A percentile compares a stretch with the other conserved stretches of the same genome.
phyloP scores from a whole-genome alignment of 2,113 vertebrate species.

The Microcebus griseorufus region DNA sequence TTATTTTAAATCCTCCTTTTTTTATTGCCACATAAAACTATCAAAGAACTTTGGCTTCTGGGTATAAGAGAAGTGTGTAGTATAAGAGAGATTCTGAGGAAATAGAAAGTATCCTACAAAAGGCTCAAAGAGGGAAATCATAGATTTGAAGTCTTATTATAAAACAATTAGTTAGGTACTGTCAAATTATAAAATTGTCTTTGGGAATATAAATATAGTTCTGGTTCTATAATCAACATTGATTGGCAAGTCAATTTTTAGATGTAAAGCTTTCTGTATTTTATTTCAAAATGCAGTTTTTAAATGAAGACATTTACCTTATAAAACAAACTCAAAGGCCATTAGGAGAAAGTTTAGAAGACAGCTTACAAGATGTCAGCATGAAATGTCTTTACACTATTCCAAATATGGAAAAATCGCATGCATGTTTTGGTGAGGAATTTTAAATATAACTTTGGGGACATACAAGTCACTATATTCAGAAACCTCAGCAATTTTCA shows the following conservation, averaged over 20 bases:
- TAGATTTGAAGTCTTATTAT: not conserved
- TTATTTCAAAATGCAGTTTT: constrained; percentile 31
- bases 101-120: not conserved
- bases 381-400: not conserved
- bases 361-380: not conserved
- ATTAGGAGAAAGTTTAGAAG: not conserved
- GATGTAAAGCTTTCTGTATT: not conserved
- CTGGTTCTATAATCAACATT: not conserved
- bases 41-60: not conserved
- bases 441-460: constrained; percentile 13
- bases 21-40: not conserved
- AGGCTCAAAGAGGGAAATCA: not conserved
- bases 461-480: not conserved
- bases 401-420: not conserved
- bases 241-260: not conserved
- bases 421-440: not conserved
- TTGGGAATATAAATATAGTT: not conserved
- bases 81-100: not conserved
- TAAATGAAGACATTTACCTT: not conserved
- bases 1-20: not conserved
- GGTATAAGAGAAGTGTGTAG: not conserved
- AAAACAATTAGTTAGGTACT: not conserved
- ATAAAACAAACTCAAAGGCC: not conserved
- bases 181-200: not conserved
- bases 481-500: not conserved